These are phyloP conservation scores for Hydrozoanthus gracilis DNA, from an alignment of 92 coral and sea anemone species.

Conservation along the genomic window DNA sequence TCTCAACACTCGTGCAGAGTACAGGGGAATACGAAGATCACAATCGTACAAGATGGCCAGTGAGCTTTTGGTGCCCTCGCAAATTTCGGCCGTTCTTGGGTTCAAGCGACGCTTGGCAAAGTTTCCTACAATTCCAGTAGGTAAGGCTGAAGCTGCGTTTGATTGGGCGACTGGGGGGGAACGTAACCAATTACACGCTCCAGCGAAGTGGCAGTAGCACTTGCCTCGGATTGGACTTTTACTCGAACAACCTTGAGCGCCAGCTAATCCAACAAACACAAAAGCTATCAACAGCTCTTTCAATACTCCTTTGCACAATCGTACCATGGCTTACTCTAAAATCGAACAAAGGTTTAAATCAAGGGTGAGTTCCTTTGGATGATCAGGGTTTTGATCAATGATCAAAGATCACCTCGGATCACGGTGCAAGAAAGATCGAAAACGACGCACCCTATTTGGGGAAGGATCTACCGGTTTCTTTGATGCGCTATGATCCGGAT, in stretches of 20 bases:
- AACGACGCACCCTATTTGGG: no score
- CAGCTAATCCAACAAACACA: not conserved
- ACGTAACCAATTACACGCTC: slow-evolving; percentile 7
- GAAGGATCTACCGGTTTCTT: no score
- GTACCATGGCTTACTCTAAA: not conserved
- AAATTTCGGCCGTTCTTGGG: not conserved
- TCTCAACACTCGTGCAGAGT: slow-evolving; percentile 2
- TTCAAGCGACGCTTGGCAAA: no score
- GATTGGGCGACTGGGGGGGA: not conserved
- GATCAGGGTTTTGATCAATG: no score
- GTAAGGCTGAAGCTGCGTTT: no score
- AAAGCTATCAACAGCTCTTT: not conserved
- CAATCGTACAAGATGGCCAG: not conserved
- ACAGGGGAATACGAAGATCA: slow-evolving; percentile 3
- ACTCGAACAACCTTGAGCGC: not conserved
- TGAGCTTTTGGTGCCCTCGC: not conserved
- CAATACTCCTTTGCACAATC: not conserved
- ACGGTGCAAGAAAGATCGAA: no score
- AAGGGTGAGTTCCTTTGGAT: no score
- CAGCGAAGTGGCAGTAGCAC: slow-evolving; percentile 11
- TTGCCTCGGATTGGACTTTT: not conserved
- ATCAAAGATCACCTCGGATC: no score
- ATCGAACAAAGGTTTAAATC: no score
- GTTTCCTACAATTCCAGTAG: no score
- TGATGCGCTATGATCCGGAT: no score